These are phyloP conservation scores for Scylla paramamosain DNA, from an alignment of 1,140 invertebrate species.

Conservation along the genomic window DNA sequence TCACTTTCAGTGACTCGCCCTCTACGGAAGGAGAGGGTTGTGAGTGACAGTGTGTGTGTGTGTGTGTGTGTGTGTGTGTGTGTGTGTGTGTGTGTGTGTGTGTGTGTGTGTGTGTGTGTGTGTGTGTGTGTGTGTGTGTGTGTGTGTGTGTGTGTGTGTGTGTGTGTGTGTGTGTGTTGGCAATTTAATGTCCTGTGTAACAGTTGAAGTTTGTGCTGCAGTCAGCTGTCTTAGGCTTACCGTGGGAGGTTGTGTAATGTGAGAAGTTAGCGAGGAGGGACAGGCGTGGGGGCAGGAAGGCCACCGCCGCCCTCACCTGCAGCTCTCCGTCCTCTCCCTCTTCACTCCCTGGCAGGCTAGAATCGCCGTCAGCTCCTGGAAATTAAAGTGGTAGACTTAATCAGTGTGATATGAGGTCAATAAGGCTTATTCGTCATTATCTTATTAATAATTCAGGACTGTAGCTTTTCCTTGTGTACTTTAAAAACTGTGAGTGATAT, in stretches of 20 bases:
- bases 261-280: not conserved
- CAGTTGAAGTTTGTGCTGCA: not conserved
- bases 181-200: not conserved
- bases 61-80: not conserved
- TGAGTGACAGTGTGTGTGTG: not conserved
- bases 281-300: not conserved
- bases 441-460: not conserved
- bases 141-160: too few species aligned
- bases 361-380: not conserved
- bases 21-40: not conserved
- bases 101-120: not conserved
- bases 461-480: not conserved
- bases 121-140: too few species aligned
- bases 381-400: not conserved
- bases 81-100: not conserved
- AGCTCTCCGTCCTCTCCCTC: not conserved
- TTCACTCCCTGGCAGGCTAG: not conserved
- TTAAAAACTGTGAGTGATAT: not conserved
- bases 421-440: too few species aligned
- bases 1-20: not conserved
- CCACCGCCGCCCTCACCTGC: not conserved
- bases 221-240: not conserved
- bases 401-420: not conserved
- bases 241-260: not conserved
- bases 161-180: not conserved